These are phyloP conservation scores for Drosophila peninsularis DNA, from an alignment of 2,888 invertebrate species.

Conservation along the genomic window DNA sequence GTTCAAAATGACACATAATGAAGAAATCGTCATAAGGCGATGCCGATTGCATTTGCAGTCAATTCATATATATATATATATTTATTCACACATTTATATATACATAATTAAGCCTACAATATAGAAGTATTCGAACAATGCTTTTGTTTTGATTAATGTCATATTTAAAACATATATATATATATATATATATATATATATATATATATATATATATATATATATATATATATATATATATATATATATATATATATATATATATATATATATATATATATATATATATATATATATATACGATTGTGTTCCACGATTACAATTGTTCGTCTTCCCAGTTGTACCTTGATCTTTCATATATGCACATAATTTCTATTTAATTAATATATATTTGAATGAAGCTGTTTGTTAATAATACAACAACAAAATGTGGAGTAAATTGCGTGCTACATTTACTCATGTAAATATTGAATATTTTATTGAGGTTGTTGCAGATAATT, in stretches of 20 bases:
- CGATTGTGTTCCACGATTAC: conserved; percentile 35
- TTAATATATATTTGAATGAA: conserved; percentile 22
- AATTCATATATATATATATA: conserved; percentile 1
- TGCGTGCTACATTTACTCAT: conserved; percentile 65
- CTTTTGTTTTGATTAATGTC: conserved; percentile 63
- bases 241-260: not conserved
- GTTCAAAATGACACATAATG: conserved; percentile 48
- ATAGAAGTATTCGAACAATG: conserved; percentile 54
- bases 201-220: not conserved
- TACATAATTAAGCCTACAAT: conserved; percentile 11
- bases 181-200: not conserved
- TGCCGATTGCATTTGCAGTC: conserved; percentile 38
- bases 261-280: not conserved
- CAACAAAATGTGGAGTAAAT: conserved; percentile 61
- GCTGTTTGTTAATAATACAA: not conserved
- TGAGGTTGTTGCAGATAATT: conserved; percentile 60
- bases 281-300: not conserved
- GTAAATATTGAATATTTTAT: conserved; percentile 47
- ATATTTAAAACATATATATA: conserved; percentile 17
- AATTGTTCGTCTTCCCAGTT: conserved; percentile 36
- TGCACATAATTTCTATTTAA: conserved; percentile 39
- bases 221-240: not conserved
- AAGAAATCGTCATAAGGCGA: conserved; percentile 50
- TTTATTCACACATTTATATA: conserved; percentile 9
- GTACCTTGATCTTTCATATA: conserved; percentile 70